phyloP scores from a whole-genome alignment of 2,888 invertebrate species.

The Nysson spinosus region DNA sequence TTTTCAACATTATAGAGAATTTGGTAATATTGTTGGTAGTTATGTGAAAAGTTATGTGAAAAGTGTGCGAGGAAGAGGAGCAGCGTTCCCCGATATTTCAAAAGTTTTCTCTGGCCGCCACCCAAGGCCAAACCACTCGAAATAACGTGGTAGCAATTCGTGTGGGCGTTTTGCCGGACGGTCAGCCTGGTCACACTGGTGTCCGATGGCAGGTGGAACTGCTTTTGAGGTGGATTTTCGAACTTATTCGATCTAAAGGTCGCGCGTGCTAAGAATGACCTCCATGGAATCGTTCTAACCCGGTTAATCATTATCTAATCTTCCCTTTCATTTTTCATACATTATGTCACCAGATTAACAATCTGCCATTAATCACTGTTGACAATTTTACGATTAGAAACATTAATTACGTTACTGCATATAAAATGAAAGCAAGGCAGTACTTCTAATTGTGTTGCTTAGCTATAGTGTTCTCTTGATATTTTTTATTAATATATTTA shows the following conservation, averaged over 20 bases:
- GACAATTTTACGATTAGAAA: no score
- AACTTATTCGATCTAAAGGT: conserved; percentile 46
- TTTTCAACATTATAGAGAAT: no score
- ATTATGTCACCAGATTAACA: background rate
- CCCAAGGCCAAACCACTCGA: conserved; percentile 73
- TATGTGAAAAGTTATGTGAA: conserved; percentile 32
- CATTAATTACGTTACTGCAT: no score
- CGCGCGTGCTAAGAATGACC: conserved; percentile 30
- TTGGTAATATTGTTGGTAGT: conserved; percentile 17
- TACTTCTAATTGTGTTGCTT: no score
- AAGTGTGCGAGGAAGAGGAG: conserved; percentile 48
- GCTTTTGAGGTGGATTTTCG: conserved; percentile 41
- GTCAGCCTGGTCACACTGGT: conserved; percentile 58
- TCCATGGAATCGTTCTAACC: conserved; percentile 49
- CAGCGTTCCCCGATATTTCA: conserved; percentile 68
- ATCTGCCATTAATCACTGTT: no score
- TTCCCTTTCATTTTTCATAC: background rate
- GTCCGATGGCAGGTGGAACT: conserved; percentile 63
- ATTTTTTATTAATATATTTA: no score
- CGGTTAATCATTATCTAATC: conserved; percentile 45
- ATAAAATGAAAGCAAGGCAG: no score
- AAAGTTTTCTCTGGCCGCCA: conserved; percentile 73
- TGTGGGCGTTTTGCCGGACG: conserved; percentile 66
- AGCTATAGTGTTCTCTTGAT: no score
- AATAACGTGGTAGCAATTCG: conserved; percentile 72